phyloP scores from a whole-genome alignment of 2,797 vertebrate genomes.

The Gymnoscopelus braueri region DNA sequence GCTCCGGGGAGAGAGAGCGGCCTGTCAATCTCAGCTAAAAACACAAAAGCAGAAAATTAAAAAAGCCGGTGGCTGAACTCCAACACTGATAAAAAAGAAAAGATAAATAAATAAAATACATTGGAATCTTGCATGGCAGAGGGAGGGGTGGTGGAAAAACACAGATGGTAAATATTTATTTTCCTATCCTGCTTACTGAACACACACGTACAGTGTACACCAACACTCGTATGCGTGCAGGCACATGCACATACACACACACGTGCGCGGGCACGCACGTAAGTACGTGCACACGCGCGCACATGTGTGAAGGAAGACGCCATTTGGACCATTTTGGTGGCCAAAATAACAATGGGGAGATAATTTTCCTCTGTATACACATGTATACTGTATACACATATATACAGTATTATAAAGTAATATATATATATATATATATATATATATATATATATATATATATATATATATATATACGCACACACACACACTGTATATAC shows the following conservation, averaged over 20 bases:
- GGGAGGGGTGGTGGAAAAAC: constrained; percentile 48
- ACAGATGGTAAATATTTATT: constrained; percentile 86
- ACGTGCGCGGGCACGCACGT: too few relatives aligned
- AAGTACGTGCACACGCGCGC: too few relatives aligned
- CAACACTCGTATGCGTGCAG: constrained; percentile 18
- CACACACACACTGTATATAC: neutral
- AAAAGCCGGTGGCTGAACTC: constrained; percentile 88
- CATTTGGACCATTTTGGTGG: constrained; percentile 36
- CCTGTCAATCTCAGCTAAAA: constrained; percentile 82
- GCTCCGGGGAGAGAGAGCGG: constrained; percentile 83
- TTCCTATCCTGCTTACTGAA: constrained; percentile 74
- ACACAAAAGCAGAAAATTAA: constrained; percentile 90
- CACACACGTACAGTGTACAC: constrained; percentile 55
- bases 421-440: neutral
- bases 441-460: constrained; percentile 43
- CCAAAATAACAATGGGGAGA: constrained; percentile 60
- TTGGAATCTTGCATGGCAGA: constrained; percentile 69
- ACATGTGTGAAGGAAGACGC: too few relatives aligned
- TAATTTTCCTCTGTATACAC: constrained; percentile 47
- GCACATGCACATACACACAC: constrained; percentile 16
- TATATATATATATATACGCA: too few relatives aligned
- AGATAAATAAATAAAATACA: constrained; percentile 7
- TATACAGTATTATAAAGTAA: too few relatives aligned
- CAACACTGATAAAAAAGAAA: constrained; percentile 77
- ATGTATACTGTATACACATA: neutral